Evolutionary conservation across 1,140 invertebrate genomes (phyloP).

Genomic region (Trichomalopsis sarcophagae): DNA sequence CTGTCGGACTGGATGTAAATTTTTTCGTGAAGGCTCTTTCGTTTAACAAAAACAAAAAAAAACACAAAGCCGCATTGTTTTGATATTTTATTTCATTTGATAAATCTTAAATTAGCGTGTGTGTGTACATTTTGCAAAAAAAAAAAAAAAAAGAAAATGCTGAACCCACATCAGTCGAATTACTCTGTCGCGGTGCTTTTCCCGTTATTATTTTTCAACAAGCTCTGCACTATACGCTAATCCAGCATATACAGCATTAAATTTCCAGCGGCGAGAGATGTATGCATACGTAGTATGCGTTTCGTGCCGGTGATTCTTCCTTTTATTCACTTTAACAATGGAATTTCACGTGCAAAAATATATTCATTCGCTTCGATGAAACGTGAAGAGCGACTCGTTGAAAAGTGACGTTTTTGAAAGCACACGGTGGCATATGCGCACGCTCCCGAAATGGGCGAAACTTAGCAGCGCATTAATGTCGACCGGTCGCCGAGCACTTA

Average conservation of each 20-base stretch:
- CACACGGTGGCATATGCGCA: background rate
- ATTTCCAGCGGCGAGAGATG: background rate
- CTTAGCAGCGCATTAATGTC: background rate
- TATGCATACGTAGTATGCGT: background rate
- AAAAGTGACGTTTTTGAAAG: background rate
- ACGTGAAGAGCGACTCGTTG: background rate
- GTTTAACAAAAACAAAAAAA: too few relatives aligned
- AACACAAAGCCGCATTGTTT: too few relatives aligned
- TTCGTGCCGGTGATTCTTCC: background rate
- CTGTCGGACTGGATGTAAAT: too few relatives aligned
- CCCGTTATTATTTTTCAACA: background rate
- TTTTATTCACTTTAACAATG: conserved; percentile 24
- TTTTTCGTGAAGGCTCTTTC: too few relatives aligned
- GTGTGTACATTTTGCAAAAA: too few relatives aligned
- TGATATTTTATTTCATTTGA: too few relatives aligned
- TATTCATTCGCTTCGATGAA: background rate
- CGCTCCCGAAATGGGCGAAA: background rate
- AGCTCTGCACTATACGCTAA: background rate
- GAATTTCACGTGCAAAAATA: background rate
- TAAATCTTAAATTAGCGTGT: too few relatives aligned
- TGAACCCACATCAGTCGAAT: too few relatives aligned
- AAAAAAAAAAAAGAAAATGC: too few relatives aligned
- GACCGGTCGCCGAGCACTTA: background rate
- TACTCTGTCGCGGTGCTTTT: background rate
- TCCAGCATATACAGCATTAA: background rate